These are phyloP conservation scores for Nyctalus aviator DNA, from an alignment of 2,797 vertebrate genomes.

Conservation along the genomic window DNA sequence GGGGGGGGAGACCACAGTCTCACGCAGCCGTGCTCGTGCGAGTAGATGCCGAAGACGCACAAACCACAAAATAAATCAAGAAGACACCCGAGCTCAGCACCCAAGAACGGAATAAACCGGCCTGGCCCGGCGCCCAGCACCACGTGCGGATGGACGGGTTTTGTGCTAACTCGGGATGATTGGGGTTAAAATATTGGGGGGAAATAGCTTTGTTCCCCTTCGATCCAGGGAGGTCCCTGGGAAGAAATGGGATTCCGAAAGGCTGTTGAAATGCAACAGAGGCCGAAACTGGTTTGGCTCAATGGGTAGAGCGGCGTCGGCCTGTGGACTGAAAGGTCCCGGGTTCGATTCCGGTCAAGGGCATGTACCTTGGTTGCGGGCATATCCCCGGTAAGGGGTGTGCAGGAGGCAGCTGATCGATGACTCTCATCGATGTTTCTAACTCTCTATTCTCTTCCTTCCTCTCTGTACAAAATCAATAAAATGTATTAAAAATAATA, in stretches of 20 bases:
- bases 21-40: not conserved
- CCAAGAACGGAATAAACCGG: constrained; percentile 29
- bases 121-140: not conserved
- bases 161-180: not conserved
- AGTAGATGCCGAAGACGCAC: not conserved
- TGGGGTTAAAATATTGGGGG: not conserved
- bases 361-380: no score
- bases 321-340: no score
- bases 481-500: no score
- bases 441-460: no score
- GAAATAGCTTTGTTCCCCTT: not conserved
- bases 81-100: constrained; percentile 16
- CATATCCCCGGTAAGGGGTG: no score
- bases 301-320: no score
- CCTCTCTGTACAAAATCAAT: no score
- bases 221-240: not conserved
- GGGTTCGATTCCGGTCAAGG: no score
- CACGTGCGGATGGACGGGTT: not conserved
- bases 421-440: no score
- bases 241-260: not conserved
- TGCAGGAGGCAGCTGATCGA: no score
- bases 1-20: not conserved
- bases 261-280: not conserved
- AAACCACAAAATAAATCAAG: constrained; percentile 57
- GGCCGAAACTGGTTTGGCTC: no score